Evolutionary conservation across 2,797 vertebrate genomes (phyloP).

Genomic region (Acestrorhynchus altus): DNA sequence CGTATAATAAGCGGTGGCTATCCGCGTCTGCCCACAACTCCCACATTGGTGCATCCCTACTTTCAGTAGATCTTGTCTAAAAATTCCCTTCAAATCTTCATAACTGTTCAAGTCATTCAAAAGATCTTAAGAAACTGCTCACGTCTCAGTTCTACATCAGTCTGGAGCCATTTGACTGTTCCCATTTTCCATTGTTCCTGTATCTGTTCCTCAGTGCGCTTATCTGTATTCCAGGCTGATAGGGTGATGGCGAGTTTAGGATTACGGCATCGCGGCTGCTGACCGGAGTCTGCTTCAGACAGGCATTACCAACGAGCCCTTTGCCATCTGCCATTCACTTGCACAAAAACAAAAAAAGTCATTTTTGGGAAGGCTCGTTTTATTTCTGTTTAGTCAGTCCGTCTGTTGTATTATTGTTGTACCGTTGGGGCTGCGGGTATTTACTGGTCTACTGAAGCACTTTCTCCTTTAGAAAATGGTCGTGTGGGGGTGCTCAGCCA

Average conservation of each 20-base stretch:
- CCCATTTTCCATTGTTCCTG: constrained; percentile 73
- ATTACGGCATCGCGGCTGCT: constrained; percentile 73
- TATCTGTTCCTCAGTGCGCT: constrained; percentile 73
- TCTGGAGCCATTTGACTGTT: constrained; percentile 69
- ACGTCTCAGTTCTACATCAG: constrained; percentile 69
- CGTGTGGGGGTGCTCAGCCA: background rate
- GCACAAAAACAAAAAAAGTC: constrained; percentile 45
- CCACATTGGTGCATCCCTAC: background rate
- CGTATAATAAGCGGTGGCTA: too few species aligned
- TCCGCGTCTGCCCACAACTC: too few species aligned
- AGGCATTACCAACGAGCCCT: constrained; percentile 39
- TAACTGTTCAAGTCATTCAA: constrained; percentile 3
- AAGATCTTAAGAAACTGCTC: constrained; percentile 36
- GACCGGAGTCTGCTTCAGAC: constrained; percentile 69
- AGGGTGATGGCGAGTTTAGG: constrained; percentile 76
- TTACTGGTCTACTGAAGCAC: background rate
- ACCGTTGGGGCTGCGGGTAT: background rate
- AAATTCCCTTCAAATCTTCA: background rate
- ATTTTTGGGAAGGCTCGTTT: constrained; percentile 36
- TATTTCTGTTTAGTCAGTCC: background rate
- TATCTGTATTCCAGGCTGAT: constrained; percentile 79
- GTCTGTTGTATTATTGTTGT: background rate
- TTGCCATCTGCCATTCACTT: constrained; percentile 63
- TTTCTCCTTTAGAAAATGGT: background rate
- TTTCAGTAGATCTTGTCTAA: background rate